Percentiles rank a stretch among this genome's conserved stretches.
Conservation (phyloP, 2,888 invertebrate genomes). For the Diarsia brunnea region DNA sequence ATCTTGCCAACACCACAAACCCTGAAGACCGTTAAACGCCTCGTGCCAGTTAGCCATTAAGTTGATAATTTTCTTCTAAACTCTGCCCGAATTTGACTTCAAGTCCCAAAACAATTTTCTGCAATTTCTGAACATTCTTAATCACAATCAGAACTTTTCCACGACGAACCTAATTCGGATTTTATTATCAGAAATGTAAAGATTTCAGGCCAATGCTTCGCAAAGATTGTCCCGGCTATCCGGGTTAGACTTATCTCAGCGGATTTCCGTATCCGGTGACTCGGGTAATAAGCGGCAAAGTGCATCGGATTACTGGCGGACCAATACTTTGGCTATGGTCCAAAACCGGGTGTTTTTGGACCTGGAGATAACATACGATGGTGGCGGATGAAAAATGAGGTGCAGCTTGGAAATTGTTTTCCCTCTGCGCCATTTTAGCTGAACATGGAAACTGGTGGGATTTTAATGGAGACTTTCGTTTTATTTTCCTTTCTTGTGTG, state of each 20-base stretch:
- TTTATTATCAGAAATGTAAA: slow-evolving; percentile 57
- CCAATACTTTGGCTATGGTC: slow-evolving; percentile 65
- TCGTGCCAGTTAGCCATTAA: no score
- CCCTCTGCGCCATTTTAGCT: neutral
- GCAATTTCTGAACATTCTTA: slow-evolving; percentile 7
- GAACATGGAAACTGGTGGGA: neutral
- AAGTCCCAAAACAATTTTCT: slow-evolving; percentile 21
- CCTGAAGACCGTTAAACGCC: no score
- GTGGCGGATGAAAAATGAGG: slow-evolving; percentile 2
- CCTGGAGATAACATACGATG: slow-evolving; percentile 14
- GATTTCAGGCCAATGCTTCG: slow-evolving; percentile 35
- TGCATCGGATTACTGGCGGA: slow-evolving; percentile 71
- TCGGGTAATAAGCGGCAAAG: slow-evolving; percentile 75
- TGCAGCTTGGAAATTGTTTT: neutral
- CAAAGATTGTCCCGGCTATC: slow-evolving; percentile 49
- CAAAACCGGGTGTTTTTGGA: slow-evolving; percentile 53
- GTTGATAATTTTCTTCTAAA: neutral
- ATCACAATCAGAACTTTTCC: slow-evolving; percentile 15
- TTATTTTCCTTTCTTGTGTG: no score
- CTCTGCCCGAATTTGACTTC: neutral
- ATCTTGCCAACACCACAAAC: no score
- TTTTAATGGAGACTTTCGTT: no score
- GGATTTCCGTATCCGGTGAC: slow-evolving; percentile 73
- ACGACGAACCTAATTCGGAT: slow-evolving; percentile 42
- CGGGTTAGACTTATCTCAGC: slow-evolving; percentile 52